Percentiles rank a stretch among this genome's conserved stretches.
Evolutionary conservation across 2,888 invertebrate genomes (phyloP).

Genomic region (Chrysolina oricalcia): DNA sequence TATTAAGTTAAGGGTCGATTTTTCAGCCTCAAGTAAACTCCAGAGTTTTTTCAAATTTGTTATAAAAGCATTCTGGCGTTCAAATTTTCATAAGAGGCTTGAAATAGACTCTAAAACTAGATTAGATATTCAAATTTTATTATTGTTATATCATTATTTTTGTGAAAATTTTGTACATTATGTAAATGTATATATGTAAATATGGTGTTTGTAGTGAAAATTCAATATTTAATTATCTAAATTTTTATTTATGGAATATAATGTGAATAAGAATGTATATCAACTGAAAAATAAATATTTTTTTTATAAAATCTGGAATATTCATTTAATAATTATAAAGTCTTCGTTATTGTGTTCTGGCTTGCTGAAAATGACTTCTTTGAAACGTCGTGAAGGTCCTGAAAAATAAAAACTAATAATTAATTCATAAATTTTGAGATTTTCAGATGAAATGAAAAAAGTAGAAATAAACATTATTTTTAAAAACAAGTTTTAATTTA

Average conservation of each 20-base stretch:
- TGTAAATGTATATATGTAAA: conserved; percentile 18
- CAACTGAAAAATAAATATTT: conserved; percentile 57
- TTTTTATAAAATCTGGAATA: conserved; percentile 54
- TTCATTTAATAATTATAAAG: conserved; percentile 63
- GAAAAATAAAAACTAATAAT: conserved; percentile 50
- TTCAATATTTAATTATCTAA: conserved; percentile 44
- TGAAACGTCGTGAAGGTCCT: conserved; percentile 64
- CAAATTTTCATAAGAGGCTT: not conserved
- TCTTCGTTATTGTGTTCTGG: conserved; percentile 71
- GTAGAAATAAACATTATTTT: too few relatives aligned
- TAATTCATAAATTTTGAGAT: not conserved
- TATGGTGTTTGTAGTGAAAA: conserved; percentile 41
- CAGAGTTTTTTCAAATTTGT: too few relatives aligned
- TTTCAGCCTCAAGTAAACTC: too few relatives aligned
- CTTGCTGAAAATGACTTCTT: conserved; percentile 67
- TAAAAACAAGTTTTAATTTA: too few relatives aligned
- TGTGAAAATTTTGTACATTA: conserved; percentile 10
- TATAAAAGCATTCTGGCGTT: not conserved
- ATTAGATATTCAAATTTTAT: conserved; percentile 1
- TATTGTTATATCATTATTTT: not conserved
- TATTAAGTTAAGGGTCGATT: too few relatives aligned
- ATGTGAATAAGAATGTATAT: conserved; percentile 52
- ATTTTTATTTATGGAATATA: conserved; percentile 51
- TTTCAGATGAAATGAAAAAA: not conserved
- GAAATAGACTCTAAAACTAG: not conserved